Evolutionary conservation across 2,797 vertebrate genomes (phyloP), one percentile per base, ranked within the genome.

Genomic region (Meriones psammophilus): DNA sequence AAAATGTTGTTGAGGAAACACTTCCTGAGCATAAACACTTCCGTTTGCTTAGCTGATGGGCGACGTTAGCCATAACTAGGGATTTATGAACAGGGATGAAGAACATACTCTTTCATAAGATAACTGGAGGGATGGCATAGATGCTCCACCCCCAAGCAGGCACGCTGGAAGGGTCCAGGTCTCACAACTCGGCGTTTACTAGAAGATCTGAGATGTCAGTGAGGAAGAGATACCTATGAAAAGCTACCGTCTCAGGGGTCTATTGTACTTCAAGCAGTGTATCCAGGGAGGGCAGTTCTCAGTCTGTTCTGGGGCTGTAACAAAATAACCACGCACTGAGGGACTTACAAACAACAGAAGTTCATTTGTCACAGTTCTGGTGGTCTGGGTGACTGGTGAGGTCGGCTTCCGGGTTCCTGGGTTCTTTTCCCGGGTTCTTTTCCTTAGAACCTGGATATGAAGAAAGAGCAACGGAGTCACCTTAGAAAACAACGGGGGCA

Each of bases 1-100:
- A 87, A 92, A 91, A 87, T 42, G 8, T 6, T 68, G 87, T 33
- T 36, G 30, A 92, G 39, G 73, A 94, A 97, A 94, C n/a, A 90
- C 58, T 60, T 66, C 17, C 6, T 94, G 90, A 91, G 17, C 8
- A 92, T 28, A 86, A 79, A 91, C 2, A 5, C 9, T 96, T 93
- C 22, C 26, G 80, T 93, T 88, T 36, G 6, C 77, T 91, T 92
- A 62, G 30, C 88, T 86, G 84, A 84, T 85, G 24, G 17, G 22
- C 30, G 83, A 2, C 26, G 14, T 88, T 89, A 36, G 17, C 88
- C 66, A 36, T 76, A 88, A 83, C 17, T 60, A 87, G 39, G 46
- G 5, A 33, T 46, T 91, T 87, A 89, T 24, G 76, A 46, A 39
- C 46, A 85, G 39, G 22, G 95, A 96, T 64, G 12, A n/a, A 96